Percentiles rank a stretch among this genome's conserved stretches.
These are phyloP conservation scores for Artemia franciscana DNA, from an alignment of 1,140 invertebrate genomes.

Conservation along the genomic window DNA sequence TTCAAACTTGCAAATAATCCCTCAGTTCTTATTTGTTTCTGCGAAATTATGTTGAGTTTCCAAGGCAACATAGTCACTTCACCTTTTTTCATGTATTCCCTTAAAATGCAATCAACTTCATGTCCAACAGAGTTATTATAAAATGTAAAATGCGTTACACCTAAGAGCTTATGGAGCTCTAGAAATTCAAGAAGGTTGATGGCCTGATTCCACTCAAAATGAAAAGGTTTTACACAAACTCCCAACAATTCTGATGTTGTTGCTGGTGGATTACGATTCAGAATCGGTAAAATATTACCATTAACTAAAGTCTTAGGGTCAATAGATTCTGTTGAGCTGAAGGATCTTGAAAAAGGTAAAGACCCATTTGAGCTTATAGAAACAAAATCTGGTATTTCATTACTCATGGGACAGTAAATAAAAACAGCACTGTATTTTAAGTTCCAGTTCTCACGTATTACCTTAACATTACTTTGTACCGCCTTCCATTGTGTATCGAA, in stretches of 20 bases:
- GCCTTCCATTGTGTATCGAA: slow-evolving; percentile 12
- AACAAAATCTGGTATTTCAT: slow-evolving; percentile 1
- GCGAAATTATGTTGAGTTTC: slow-evolving; percentile 59
- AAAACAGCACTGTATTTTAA: slow-evolving; percentile 76
- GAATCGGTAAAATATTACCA: slow-evolving; percentile 31
- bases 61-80: slow-evolving; percentile 60
- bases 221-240: slow-evolving; percentile 81
- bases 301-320: background rate
- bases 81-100: slow-evolving; percentile 37
- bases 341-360: background rate
- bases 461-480: slow-evolving; percentile 25
- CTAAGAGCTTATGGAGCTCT: slow-evolving; percentile 62
- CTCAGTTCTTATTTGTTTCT: slow-evolving; percentile 75
- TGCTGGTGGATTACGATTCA: slow-evolving; percentile 11
- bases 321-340: background rate
- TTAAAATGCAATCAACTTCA: slow-evolving; percentile 38
- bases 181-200: slow-evolving; percentile 69
- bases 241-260: slow-evolving; percentile 29
- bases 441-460: slow-evolving; percentile 81
- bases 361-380: background rate
- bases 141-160: slow-evolving; percentile 66
- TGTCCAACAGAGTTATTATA: slow-evolving; percentile 71
- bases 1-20: slow-evolving; percentile 68
- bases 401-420: slow-evolving; percentile 46
- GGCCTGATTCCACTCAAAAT: slow-evolving; percentile 60